phyloP scores from a whole-genome alignment of 2,888 invertebrate genomes.

The Lasioglossum zephyrum region DNA sequence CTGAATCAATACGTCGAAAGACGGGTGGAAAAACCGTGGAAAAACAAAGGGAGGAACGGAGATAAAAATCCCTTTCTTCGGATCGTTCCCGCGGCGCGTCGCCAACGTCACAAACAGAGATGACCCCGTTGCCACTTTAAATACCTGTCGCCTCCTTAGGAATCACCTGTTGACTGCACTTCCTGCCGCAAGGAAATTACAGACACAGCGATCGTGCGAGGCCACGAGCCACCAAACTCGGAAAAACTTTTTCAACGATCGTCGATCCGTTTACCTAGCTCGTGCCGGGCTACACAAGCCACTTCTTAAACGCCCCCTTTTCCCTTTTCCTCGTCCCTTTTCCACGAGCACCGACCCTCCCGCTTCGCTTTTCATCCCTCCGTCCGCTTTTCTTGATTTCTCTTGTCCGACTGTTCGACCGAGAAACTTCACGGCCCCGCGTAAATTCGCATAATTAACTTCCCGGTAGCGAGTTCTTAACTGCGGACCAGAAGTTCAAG shows the following conservation, averaged over 20 bases:
- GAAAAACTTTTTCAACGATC: constrained; percentile 65
- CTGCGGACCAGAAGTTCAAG: constrained; percentile 57
- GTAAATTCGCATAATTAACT: constrained; percentile 65
- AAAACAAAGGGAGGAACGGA: neutral
- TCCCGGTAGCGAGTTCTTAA: constrained; percentile 57
- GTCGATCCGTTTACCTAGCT: constrained; percentile 64
- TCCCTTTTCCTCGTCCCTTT: neutral
- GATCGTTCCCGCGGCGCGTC: neutral
- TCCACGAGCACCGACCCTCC: neutral
- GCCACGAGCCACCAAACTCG: constrained; percentile 35
- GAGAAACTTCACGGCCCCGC: constrained; percentile 46
- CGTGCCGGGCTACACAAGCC: constrained; percentile 27
- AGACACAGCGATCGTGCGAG: constrained; percentile 58
- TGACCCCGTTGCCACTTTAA: constrained; percentile 58
- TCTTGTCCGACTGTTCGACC: constrained; percentile 33
- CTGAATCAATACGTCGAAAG: neutral
- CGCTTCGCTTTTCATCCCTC: neutral
- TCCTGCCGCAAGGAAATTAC: constrained; percentile 70
- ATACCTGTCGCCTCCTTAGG: constrained; percentile 60
- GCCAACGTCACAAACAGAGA: constrained; percentile 45
- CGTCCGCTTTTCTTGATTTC: neutral
- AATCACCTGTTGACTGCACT: constrained; percentile 74
- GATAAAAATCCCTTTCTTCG: neutral
- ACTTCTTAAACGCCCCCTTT: constrained; percentile 26
- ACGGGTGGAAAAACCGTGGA: neutral